These are phyloP conservation scores for Parascotia fuliginaria DNA, from an alignment of 2,888 invertebrate species.

Conservation along the genomic window DNA sequence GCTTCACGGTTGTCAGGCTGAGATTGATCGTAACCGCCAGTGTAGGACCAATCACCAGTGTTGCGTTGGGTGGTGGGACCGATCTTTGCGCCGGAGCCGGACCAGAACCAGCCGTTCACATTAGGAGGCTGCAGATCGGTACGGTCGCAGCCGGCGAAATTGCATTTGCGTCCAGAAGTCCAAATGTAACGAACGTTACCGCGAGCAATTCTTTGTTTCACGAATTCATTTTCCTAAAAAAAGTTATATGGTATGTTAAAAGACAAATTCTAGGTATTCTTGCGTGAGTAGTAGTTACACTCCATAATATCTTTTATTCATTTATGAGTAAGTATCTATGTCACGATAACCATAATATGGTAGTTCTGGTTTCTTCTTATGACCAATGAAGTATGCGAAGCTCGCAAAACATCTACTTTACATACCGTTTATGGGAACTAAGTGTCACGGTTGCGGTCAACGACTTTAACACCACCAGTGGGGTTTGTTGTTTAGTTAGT, in stretches of 20 bases:
- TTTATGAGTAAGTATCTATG: slow-evolving; percentile 8
- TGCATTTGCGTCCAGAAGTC: slow-evolving; percentile 96
- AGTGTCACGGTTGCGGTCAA: slow-evolving; percentile 56
- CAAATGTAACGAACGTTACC: slow-evolving; percentile 94
- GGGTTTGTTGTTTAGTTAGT: neutral
- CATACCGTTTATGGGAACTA: slow-evolving; percentile 41
- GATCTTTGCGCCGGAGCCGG: slow-evolving; percentile 96
- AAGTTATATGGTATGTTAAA: neutral
- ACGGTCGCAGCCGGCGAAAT: slow-evolving; percentile 95
- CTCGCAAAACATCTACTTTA: slow-evolving; percentile 29
- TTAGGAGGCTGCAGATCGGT: slow-evolving; percentile 93
- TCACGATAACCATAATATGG: slow-evolving; percentile 16
- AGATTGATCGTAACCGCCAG: slow-evolving; percentile 94
- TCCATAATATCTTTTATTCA: slow-evolving; percentile 4
- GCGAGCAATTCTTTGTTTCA: slow-evolving; percentile 93
- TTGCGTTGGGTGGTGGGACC: slow-evolving; percentile 95
- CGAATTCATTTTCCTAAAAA: slow-evolving; percentile 91
- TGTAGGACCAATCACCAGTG: slow-evolving; percentile 95
- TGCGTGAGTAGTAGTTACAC: too few species aligned
- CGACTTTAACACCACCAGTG: slow-evolving; percentile 28
- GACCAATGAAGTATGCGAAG: slow-evolving; percentile 24
- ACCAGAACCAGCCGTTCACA: slow-evolving; percentile 97
- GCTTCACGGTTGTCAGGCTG: slow-evolving; percentile 97
- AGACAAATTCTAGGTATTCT: too few species aligned
- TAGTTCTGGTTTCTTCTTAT: slow-evolving; percentile 16